These are phyloP conservation scores for Euleptes europaea DNA, from an alignment of 2,113 vertebrate species.

Conservation along the genomic window DNA sequence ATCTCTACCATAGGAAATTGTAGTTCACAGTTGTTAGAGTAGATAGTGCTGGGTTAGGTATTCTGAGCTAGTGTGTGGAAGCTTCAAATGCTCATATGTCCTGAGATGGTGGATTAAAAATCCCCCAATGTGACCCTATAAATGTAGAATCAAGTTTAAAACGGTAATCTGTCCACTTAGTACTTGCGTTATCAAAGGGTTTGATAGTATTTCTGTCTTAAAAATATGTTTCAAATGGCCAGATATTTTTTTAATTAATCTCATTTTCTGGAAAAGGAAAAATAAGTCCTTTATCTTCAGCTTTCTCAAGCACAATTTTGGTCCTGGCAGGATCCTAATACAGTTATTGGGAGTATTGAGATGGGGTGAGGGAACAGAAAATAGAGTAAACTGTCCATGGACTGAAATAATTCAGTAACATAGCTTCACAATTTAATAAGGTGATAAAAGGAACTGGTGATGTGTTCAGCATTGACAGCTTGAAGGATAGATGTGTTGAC, in stretches of 20 bases:
- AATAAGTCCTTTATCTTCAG: slow-evolving; percentile 18
- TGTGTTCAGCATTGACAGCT: slow-evolving; percentile 36
- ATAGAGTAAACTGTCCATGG: slow-evolving; percentile 38
- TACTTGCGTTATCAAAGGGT: no score
- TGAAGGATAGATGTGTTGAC: slow-evolving; percentile 46
- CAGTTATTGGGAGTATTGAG: slow-evolving; percentile 45
- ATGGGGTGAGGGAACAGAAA: slow-evolving; percentile 41
- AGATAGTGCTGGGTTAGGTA: no score
- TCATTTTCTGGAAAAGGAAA: slow-evolving; percentile 1
- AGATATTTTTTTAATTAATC: neutral
- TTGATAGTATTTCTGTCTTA: neutral
- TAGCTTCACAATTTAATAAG: slow-evolving; percentile 56
- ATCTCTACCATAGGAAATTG: no score
- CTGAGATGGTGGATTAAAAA: no score
- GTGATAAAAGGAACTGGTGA: slow-evolving; percentile 44
- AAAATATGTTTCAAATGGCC: neutral
- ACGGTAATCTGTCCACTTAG: no score
- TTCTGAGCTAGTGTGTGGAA: no score
- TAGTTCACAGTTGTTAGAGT: no score
- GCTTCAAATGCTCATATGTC: no score
- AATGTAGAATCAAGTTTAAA: neutral
- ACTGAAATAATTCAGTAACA: slow-evolving; percentile 34
- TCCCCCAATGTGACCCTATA: no score
- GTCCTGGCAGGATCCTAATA: slow-evolving; percentile 21
- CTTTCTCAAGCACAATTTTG: neutral